These are phyloP conservation scores for Virgularia gustaviana DNA, from an alignment of 92 coral and sea anemone genomes.

Conservation along the genomic window DNA sequence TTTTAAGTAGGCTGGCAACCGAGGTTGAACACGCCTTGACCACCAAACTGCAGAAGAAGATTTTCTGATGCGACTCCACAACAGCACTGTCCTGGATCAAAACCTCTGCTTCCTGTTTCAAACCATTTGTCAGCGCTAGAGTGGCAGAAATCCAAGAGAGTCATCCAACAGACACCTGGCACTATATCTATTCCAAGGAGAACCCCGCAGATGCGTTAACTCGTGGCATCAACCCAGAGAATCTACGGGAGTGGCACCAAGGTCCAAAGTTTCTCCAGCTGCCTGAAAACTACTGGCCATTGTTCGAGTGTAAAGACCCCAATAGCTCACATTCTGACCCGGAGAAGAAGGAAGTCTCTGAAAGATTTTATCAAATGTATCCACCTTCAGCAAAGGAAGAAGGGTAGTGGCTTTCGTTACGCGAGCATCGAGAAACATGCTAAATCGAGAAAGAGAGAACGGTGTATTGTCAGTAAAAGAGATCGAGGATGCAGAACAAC, in stretches of 20 bases:
- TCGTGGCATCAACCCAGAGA: constrained; percentile 38
- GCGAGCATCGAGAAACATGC: neutral
- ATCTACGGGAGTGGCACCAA: neutral
- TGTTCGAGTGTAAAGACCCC: no score
- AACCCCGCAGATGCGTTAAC: constrained; percentile 25
- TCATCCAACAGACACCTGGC: neutral
- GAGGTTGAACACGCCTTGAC: neutral
- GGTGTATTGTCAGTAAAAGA: no score
- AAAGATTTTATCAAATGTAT: neutral
- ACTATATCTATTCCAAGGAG: neutral
- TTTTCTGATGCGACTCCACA: constrained; percentile 58
- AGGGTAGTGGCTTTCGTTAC: neutral
- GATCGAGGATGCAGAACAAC: no score
- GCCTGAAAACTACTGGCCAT: no score
- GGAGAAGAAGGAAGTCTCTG: no score
- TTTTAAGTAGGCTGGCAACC: neutral
- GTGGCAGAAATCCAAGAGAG: constrained; percentile 58
- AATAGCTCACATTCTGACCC: no score
- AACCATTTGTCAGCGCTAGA: constrained; percentile 54
- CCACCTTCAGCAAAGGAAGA: neutral
- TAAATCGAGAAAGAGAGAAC: no score
- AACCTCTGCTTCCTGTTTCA: constrained; percentile 48
- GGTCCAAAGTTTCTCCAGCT: neutral
- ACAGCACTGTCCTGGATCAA: constrained; percentile 61
- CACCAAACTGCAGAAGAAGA: constrained; percentile 1